These are phyloP conservation scores for Casuarius casuarius DNA, from an alignment of 2,113 vertebrate species.

Conservation along the genomic window DNA sequence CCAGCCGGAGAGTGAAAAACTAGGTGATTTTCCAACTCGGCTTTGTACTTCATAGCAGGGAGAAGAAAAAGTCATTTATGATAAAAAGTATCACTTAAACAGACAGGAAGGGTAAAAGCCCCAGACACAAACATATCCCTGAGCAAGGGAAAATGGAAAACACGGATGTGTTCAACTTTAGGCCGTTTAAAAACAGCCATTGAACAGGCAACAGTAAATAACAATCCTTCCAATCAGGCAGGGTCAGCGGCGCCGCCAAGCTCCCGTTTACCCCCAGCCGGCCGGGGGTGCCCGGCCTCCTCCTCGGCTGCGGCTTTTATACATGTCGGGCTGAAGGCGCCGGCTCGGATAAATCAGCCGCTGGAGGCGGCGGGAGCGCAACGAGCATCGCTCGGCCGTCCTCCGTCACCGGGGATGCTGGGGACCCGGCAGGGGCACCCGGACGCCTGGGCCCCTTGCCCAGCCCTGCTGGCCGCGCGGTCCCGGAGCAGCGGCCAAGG, in stretches of 20 bases:
- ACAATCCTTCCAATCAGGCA: neutral
- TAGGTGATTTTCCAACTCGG: neutral
- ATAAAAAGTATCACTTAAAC: neutral
- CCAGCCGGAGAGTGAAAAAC: neutral
- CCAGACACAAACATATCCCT: neutral
- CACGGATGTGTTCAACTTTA: neutral
- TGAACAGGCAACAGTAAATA: neutral
- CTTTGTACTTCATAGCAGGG: neutral
- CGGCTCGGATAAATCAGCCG: neutral
- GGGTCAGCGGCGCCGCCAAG: accelerated
- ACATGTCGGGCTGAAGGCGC: neutral
- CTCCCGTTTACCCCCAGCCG: neutral
- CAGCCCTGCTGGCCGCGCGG: no score
- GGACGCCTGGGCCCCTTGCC: no score
- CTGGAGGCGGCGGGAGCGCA: accelerated
- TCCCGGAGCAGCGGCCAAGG: no score
- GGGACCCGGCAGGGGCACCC: neutral
- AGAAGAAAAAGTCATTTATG: neutral
- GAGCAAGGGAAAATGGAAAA: neutral
- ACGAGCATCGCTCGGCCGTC: accelerated
- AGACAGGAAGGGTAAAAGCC: neutral
- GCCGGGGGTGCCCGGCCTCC: accelerated
- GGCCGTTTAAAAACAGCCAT: neutral
- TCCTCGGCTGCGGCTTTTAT: neutral
- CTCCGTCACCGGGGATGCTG: accelerated